A percentile compares a stretch with the other conserved stretches of the same genome.
phyloP scores from a whole-genome alignment of 2,888 invertebrate species.

The Carpatolechia fugitivella region DNA sequence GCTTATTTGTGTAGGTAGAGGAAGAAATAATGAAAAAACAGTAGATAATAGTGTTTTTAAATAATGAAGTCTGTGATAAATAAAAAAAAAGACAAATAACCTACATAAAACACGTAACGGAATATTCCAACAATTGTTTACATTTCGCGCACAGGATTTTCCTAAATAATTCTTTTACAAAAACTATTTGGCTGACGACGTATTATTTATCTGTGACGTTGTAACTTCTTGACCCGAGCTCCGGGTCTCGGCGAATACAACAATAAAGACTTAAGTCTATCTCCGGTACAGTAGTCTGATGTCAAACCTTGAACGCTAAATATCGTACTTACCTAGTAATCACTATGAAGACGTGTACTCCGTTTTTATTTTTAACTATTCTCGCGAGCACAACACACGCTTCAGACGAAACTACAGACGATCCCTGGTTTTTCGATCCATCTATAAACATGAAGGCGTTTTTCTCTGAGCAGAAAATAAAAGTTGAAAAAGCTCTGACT shows the following conservation, averaged over 20 bases:
- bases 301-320: conserved; percentile 23
- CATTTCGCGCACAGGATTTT: no score
- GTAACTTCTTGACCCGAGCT: conserved; percentile 41
- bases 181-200: conserved; percentile 17
- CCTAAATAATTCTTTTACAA: neutral
- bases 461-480: conserved; percentile 35
- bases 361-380: conserved; percentile 7
- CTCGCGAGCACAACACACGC: neutral
- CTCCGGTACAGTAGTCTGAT: conserved; percentile 31
- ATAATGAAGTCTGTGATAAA: no score
- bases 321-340: neutral
- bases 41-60: no score
- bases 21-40: no score
- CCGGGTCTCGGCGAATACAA: conserved; percentile 33
- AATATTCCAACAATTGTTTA: no score
- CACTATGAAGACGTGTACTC: conserved; percentile 33
- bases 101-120: no score
- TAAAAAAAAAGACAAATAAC: no score
- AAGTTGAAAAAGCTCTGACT: conserved; percentile 34
- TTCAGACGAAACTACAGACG: neutral
- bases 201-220: conserved; percentile 36
- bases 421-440: conserved; percentile 16
- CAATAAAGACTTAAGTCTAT: conserved; percentile 28
- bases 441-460: conserved; percentile 41
- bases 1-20: no score